These are phyloP conservation scores for Ips nitidus DNA, from an alignment of 1,140 invertebrate species.

Conservation along the genomic window DNA sequence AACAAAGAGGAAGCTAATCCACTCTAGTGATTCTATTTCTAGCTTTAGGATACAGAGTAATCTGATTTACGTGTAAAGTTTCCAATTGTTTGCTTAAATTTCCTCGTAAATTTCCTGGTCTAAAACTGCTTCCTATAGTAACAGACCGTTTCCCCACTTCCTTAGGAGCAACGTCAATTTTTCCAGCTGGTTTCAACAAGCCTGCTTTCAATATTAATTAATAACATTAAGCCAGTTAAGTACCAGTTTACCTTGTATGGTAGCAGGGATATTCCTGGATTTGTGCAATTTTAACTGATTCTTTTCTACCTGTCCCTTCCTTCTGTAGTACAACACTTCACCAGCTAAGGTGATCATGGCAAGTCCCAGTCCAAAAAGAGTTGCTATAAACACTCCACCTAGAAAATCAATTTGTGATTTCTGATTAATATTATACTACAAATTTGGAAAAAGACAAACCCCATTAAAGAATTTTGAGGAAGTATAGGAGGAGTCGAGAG, in stretches of 20 bases:
- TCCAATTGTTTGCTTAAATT: conserved; percentile 42
- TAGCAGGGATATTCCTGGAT: conserved; percentile 30
- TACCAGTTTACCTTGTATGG: conserved; percentile 26
- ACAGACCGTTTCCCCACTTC: conserved; percentile 41
- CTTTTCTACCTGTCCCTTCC: conserved; percentile 58
- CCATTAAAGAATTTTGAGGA: too few relatives aligned
- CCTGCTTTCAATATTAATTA: conserved; percentile 3
- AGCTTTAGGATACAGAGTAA: conserved; percentile 56
- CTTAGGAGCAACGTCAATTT: conserved; percentile 35
- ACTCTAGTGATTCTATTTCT: conserved; percentile 39
- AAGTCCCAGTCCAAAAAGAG: conserved; percentile 76
- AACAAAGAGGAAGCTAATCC: not conserved
- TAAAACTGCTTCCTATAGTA: conserved; percentile 54
- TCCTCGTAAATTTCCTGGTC: conserved; percentile 44
- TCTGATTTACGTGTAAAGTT: conserved; percentile 55
- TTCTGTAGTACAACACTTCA: conserved; percentile 78
- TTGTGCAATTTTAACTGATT: conserved; percentile 41
- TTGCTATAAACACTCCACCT: conserved; percentile 89
- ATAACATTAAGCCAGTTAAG: conserved; percentile 1
- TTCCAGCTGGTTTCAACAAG: conserved; percentile 12
- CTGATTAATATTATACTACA: not conserved
- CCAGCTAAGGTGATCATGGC: conserved; percentile 79
- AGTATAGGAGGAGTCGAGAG: too few relatives aligned
- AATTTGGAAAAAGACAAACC: not conserved
- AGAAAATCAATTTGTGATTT: conserved; percentile 36